Evolutionary conservation across 1,140 invertebrate genomes (phyloP).

Genomic region (Rhyacophila brunnea): DNA sequence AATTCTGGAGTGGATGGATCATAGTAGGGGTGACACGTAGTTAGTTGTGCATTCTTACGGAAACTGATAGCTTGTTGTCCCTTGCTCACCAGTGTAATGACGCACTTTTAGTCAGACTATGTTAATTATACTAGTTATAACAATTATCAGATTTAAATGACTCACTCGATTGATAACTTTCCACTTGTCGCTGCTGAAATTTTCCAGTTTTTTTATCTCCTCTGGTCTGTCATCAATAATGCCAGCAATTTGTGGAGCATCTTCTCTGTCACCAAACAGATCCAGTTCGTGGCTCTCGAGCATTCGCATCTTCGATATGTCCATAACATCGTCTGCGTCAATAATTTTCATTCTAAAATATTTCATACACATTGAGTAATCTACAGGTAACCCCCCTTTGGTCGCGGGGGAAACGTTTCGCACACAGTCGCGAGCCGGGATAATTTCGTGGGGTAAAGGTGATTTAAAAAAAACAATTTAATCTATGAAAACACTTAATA

Average conservation of each 20-base stretch:
- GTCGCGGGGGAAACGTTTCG: neutral
- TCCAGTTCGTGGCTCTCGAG: conserved; percentile 69
- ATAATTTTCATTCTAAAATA: conserved; percentile 80
- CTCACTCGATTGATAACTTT: conserved; percentile 60
- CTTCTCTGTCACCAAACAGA: conserved; percentile 69
- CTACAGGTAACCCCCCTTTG: neutral
- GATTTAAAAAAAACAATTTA: neutral
- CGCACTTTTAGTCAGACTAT: too few species aligned
- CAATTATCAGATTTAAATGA: too few species aligned
- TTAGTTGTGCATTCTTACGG: too few species aligned
- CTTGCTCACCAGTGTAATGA: too few species aligned
- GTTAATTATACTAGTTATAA: too few species aligned
- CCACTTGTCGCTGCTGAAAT: conserved; percentile 69
- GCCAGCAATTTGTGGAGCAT: conserved; percentile 87
- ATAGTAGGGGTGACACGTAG: too few species aligned
- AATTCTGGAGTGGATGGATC: too few species aligned
- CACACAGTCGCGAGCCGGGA: neutral
- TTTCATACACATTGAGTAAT: conserved; percentile 1
- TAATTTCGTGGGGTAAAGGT: conserved; percentile 1
- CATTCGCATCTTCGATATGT: conserved; percentile 61
- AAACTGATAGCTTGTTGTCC: too few species aligned
- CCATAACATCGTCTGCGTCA: conserved; percentile 89
- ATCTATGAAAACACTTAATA: neutral
- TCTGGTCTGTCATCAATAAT: conserved; percentile 83
- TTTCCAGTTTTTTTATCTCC: conserved; percentile 63